Base-by-base conservation (phyloP, 2,797 vertebrate species). In the Xyrichtys novacula region DNA sequence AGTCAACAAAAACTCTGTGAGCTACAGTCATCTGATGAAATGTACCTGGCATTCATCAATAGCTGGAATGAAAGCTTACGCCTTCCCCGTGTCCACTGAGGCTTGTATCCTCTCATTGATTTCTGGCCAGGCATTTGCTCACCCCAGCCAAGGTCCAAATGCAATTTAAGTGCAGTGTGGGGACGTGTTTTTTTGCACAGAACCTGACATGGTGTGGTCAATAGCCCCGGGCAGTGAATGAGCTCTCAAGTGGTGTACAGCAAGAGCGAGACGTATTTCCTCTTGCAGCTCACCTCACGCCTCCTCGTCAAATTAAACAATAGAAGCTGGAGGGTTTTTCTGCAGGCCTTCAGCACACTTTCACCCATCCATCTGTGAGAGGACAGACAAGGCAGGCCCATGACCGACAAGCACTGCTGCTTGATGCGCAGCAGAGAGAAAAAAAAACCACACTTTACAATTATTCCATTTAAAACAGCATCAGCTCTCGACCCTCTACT, bases 201-300 rank as follows among this genome's bases (percentile, higher is more conserved):
- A 85, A 80, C 76, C 86, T 88, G 90, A 91, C 92, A 91, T 76
- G 73, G 81, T 89, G 83, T 91, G 90, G 89, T 91, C 90, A 93
- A 91, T 88, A 88, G 88, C 89, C 84, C 49, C 75, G 42, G 87
- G 91, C 88, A 85, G 81, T 80, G 87, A 86, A 85, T 83, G 77
- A 89, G 86, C 87, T 90, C 88, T 91, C 79, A 81, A 91, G 89
- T 86, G 88, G 84, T 78, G 83, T 76, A 85, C 75, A 81, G 83
- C 82, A 80, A 73, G 78, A 84, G 78, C 57, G 60, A 86, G 83
- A 89, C 50, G 63, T 65, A 80, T 90, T 91, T 91, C 85, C 89
- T 93, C 88, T 89, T 87, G 84, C 74, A 84, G 80, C 87, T 92
- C 88, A 90, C 88, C 89, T 90, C 86, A 85, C 84, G 71, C 85